phyloP scores from a whole-genome alignment of 2,113 vertebrate species.

The Plotosus lineatus region DNA sequence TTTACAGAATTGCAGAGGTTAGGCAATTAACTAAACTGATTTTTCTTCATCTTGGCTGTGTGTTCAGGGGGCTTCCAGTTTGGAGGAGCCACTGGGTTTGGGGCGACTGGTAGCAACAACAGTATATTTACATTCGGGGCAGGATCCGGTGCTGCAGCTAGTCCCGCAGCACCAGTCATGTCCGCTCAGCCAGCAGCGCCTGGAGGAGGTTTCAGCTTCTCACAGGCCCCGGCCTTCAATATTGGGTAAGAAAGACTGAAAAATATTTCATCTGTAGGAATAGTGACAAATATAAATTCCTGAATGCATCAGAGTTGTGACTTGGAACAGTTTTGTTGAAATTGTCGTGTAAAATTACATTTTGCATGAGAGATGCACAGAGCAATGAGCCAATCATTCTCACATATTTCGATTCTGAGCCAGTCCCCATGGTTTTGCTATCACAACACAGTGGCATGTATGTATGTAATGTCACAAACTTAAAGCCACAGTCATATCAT shows the following conservation, averaged over 20 bases:
- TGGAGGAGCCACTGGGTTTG: constrained; percentile 78
- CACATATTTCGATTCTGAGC: too few species aligned
- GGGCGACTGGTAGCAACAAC: constrained; percentile 62
- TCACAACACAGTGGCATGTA: too few species aligned
- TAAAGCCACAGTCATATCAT: too few species aligned
- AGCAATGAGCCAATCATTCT: too few species aligned
- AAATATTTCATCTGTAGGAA: background rate
- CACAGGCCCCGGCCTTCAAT: constrained; percentile 75
- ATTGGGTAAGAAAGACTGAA: constrained; percentile 78
- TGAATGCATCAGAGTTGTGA: background rate
- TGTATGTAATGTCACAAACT: too few species aligned
- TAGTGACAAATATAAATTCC: background rate
- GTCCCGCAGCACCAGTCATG: constrained; percentile 66
- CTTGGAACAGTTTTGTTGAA: background rate
- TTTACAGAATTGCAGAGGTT: background rate
- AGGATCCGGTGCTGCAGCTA: constrained; percentile 59
- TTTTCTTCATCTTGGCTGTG: background rate
- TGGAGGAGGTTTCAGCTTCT: constrained; percentile 77
- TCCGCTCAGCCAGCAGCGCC: constrained; percentile 72
- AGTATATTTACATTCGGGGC: constrained; percentile 86
- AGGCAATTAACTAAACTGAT: background rate
- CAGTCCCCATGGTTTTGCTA: too few species aligned
- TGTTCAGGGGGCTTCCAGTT: constrained; percentile 85
- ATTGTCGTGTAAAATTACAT: too few species aligned
- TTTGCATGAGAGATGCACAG: background rate